A percentile compares a stretch with the other conserved stretches of the same genome.
These are phyloP conservation scores for Ptychochromis oligacanthus DNA, from an alignment of 2,113 vertebrate species.

Conservation along the genomic window DNA sequence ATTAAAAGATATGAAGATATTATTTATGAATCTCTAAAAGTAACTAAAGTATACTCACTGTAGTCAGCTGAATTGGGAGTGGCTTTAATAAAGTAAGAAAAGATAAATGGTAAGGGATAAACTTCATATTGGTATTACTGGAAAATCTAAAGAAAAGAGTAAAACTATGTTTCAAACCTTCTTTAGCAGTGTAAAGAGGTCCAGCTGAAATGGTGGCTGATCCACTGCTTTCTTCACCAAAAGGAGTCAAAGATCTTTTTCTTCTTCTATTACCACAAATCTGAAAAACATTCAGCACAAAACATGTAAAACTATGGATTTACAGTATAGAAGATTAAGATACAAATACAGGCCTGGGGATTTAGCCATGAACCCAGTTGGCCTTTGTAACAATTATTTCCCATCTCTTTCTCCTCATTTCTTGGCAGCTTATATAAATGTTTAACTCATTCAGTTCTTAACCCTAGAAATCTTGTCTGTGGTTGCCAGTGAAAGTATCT, in stretches of 20 bases:
- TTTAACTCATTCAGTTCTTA: too few relatives aligned
- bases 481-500: background rate
- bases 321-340: background rate
- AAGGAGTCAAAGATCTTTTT: conserved; percentile 60
- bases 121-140: background rate
- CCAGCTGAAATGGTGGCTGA: conserved; percentile 79
- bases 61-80: conserved; percentile 30
- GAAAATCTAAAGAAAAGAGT: background rate
- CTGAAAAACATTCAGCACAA: conserved; percentile 54
- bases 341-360: background rate
- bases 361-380: background rate
- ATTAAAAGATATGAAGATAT: background rate
- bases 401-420: background rate
- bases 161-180: conserved; percentile 49
- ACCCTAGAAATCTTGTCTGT: background rate
- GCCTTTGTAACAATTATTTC: background rate
- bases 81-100: conserved; percentile 3
- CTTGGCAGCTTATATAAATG: background rate
- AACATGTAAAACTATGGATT: background rate
- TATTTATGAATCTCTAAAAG: background rate
- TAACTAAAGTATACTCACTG: conserved; percentile 60
- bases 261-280: conserved; percentile 63
- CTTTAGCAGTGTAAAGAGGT: conserved; percentile 71
- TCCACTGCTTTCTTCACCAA: conserved; percentile 46
- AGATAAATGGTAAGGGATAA: background rate